Base-by-base conservation (phyloP, 2,797 vertebrate species). In the Anabacerthia variegaticeps region DNA sequence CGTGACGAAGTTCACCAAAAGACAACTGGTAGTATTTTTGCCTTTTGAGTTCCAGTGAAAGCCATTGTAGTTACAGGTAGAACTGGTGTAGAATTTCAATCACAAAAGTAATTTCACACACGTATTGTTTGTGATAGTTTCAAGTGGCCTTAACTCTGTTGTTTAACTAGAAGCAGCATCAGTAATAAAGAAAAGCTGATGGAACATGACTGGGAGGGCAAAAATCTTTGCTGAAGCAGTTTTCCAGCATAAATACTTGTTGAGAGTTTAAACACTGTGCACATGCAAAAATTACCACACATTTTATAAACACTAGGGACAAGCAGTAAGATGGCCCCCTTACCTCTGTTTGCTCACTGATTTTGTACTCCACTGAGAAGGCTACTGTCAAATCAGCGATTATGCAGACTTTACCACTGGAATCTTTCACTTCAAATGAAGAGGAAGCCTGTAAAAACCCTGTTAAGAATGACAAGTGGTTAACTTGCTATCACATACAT, bases 351-450 rank as follows among this genome's bases (percentile, higher is more conserved):
- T 95, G 95, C 7, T 1, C 83, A 43, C 0, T 28, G 75, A 28
- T 93, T 48, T 92, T 92, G 79, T 99, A 99, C 22, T 95, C 95
- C 95, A 98, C 98, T 76, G 90, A 95, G 97, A 99, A 98, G 36
- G 83, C 73, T 23, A 98, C 98, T 7, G 98, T 98, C 85, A 99
- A 97, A 89, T 98, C 89, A 17, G 99, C 98, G 73, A 99, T 98
- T 74, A 99, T 98, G 92, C 99, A 99, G 61, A 97, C 97, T 14
- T 96, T 97, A 23, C 97, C 97, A 71, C 97, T 98, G 48, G 87
- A 86, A 27, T 98, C 96, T 15, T 78, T 98, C 95, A 99, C 99
- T 88, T 98, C 98, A n/a, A 99, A 98, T 27, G 98, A 98, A 49
- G 97, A 97, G 14, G 93, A 90, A 65, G 93, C 48, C n/a, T 97